Base-by-base conservation (phyloP, 2,113 vertebrate species). In the Micromys minutus region DNA sequence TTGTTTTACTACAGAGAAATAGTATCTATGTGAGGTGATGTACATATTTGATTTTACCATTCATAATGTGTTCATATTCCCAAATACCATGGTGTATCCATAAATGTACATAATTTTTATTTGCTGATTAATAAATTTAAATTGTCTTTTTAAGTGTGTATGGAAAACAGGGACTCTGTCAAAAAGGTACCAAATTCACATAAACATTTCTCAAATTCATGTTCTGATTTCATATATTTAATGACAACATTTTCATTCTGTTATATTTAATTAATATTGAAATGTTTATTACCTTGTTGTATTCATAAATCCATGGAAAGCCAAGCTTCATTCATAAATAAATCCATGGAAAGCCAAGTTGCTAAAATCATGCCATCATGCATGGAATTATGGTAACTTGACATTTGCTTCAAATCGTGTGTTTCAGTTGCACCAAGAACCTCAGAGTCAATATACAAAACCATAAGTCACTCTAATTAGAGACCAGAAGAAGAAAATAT, bases 211-310 rank as follows among this genome's bases (percentile, higher is more conserved):
- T 94, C 55, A 84, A 93, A 92, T 84, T 52, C 57, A 39, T 90
- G 2, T 55, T 94, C 47, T 88, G 91, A 72, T 93, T 94, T 91
- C 61, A 95, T 63, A 89, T 89, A 91, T 63, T 47, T 63, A 39
- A 65, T 87, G 6, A 89, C 31, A 80, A 22, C 55, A 94, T 75
- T 79, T 91, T 91, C 74, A 93, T 34, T 95, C 87, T 31, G 72
- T 75, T 94, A 57, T 69, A 42, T 31, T 88, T 90, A 65, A 94
- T 74, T 91, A 93, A 86, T 45, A 95, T 26, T 81, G 42, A 52
- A 95, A 93, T 76, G 50, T 31, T 65, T 31, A 61, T 63, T 92
- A 19, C 50, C 79, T 39, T 85, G 31, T 42, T 83, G 94, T 52
- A 76, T 61, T 74, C 77, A 94, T 91, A 89, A 74, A 67, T 67